Base-by-base conservation (phyloP, 2,888 invertebrate genomes). In the Chalcis sispes region DNA sequence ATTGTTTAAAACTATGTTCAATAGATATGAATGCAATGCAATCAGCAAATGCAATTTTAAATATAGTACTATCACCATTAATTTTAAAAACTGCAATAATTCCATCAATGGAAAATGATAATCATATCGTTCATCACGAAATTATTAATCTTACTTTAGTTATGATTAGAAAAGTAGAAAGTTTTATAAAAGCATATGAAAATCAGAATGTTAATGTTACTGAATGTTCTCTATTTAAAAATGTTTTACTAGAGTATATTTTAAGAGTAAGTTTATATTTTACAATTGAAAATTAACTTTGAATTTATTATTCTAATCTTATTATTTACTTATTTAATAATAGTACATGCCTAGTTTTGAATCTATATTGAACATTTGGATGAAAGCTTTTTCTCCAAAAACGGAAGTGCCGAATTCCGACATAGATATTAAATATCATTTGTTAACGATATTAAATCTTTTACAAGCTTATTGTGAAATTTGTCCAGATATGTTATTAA, bases 381-480 rank as follows among this genome's bases (percentile, higher is more conserved):
- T 81, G 29, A 77, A 78, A 72, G 81, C 79, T n/a, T 81, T 85
- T 32, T 56, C 29, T 32, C n/a, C 73, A 5, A 77, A 78, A 8
- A 77, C 62, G 36, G 73, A 82, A 61, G 1, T 25, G 2, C 29
- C 62, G n/a, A 29, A 0, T 27, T 32, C 20, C 36, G 79, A 83
- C 56, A 74, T 77, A 5, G 78, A 77, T 23, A 80, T 80, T 73
- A 54, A 82, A 25, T 81, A 85, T 20, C 84, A 83, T 74, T 81
- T 85, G 8, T 61, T 80, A 27, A 88, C 88, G 73, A 87, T 92
- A 27, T 85, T 93, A 56, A 90, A 92, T 27, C 90, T 92, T 82
- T 90, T 93, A 86, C 87, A 91, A 70, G 87, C 89, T 70, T 91
- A 91, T 74, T 87, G 91, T 48, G 89, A 89, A 62, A 84, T 90